Evolutionary conservation across 1,140 invertebrate genomes (phyloP).

Genomic region (Drosophila melanogaster): Release_6_plus_ISO1_MT NT_037436.4:17010501-17011000

Average conservation of each 20-base stretch:
- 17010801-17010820: background rate
- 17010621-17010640: background rate
- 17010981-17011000: constrained; percentile 1
- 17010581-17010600: constrained; percentile 3
- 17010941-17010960: constrained; percentile 18
- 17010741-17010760: no score
- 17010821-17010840: background rate
- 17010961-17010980: constrained; percentile 11
- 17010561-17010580: constrained; percentile 18
- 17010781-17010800: background rate
- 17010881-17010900: constrained; percentile 23
- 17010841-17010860: constrained; percentile 1
- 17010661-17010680: no score
- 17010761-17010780: background rate
- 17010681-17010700: no score
- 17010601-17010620: constrained; percentile 7
- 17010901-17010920: constrained; percentile 17
- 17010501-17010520: constrained; percentile 20
- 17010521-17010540: constrained; percentile 10
- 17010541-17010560: constrained; percentile 14
- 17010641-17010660: background rate
- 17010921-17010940: constrained; percentile 17
- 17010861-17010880: constrained; percentile 20
- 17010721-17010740: no score
- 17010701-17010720: background rate